Evolutionary conservation across 2,797 vertebrate species (phyloP), one percentile per base, ranked within the genome.

Genomic region (Clamator glandarius): DNA sequence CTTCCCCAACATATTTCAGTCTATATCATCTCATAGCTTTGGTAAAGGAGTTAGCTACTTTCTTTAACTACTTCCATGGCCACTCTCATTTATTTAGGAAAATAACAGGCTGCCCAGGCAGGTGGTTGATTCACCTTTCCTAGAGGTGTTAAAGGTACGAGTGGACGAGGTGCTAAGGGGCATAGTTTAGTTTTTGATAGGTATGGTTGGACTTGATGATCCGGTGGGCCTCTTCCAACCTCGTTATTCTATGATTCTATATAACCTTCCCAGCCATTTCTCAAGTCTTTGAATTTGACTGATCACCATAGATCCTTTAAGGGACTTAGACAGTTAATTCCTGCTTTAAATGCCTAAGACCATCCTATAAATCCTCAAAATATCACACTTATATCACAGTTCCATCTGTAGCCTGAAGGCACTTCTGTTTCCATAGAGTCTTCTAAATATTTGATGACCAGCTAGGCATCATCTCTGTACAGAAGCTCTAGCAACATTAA

Each of bases 341-440:
- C 35, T 78, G 29, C 61, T 86, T 91, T 87, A 75, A 94, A 81
- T 52, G 63, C 18, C 11, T 33, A 76, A 73, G 8, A 42, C 31
- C 63, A 75, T 75, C 78, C 41, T 68, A 68, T 72, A 92, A 62
- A 62, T 87, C 39, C 44, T 93, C 51, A 66, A 89, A 92, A 79
- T 73, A 51, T 31, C 55, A 73, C 50, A 25, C 23, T 51, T 84
- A 51, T 92, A 19, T 33, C 66, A 75, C n/a, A 12, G 50, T 54
- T 63, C 70, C 78, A 41, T 84, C 59, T 84, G 70, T 70, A 66
- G 67, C 66, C 39, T 87, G 63, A 94, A 92, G 55, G 31, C 16
- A 84, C 5, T 84, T 89, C 59, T 89, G 51, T 48, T 73, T 90
- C 59, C 21, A 11, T 6, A 42, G 17, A 54, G 16, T 39, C n/a